Base-by-base conservation (phyloP, 2,888 invertebrate species). In the Tiliacea citrago region DNA sequence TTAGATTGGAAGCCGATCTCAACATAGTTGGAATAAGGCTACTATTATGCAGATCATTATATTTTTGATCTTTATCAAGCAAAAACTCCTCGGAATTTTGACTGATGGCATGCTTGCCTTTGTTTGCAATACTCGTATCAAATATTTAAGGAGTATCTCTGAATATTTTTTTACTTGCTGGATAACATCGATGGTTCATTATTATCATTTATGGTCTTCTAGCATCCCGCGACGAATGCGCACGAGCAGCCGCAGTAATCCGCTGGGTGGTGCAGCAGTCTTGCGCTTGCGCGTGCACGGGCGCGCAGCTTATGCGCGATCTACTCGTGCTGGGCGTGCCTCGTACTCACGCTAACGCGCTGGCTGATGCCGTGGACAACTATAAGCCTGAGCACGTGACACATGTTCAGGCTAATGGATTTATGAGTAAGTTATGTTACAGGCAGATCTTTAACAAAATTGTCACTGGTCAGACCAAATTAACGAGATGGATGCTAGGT, bases 141-240 rank as follows among this genome's bases (percentile, higher is more conserved):
- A 29, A 29, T 39, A 39, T 39, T 39, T 39, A 39, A 39, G 3
- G 39, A 39, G 39, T 39, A 39, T 39, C 39, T 39, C 39, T 39
- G 39, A 39, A 39, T 39, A 39, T 39, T 39, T 39, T 5, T 39
- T 39, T 4, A 39, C 39, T 39, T 39, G 5, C 39, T 39, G 7
- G 39, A 39, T 4, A 39, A 39, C 39, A 39, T 39, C 24, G 13
- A 53, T 66, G 7, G 16, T 51, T 13, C 9, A n/a, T n/a, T 29
- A n/a, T 21, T 1, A 18, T 12, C n/a, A 21, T 39, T 4, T 39
- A 39, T 47, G 5, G 70, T 29, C 18, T 47, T 8, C 1, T 69
- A 96, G 96, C 93, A 0, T 94, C 96, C 0, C 94, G 96, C 35
- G 95, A 92, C 0, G 96, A 96, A 73, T 91, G 93, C 79, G 96